Percentiles rank a stretch among this genome's conserved stretches.
Conservation (phyloP, 1,140 invertebrate genomes). For the Nebria ingens region DNA sequence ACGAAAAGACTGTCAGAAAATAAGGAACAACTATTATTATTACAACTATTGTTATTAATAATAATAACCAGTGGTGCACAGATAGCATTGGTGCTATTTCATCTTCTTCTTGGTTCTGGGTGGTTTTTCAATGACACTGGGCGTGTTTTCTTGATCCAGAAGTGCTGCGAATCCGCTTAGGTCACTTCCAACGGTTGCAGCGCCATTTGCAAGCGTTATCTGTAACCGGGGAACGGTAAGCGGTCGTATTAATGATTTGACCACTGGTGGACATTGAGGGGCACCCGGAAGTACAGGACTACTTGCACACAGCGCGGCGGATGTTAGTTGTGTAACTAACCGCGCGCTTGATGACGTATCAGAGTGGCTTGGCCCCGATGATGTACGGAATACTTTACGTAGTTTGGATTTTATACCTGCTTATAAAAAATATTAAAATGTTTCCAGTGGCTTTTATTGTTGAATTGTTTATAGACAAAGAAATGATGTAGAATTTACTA, state of each 20-base stretch:
- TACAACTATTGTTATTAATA: background rate
- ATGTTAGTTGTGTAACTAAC: constrained; percentile 48
- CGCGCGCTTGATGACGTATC: constrained; percentile 34
- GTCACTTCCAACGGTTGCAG: constrained; percentile 29
- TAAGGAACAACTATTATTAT: background rate
- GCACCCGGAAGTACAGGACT: constrained; percentile 45
- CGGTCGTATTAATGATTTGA: constrained; percentile 45
- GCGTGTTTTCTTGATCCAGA: constrained; percentile 18
- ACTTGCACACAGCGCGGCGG: constrained; percentile 50
- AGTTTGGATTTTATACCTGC: constrained; percentile 40
- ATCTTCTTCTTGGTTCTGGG: constrained; percentile 35
- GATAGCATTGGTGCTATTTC: constrained; percentile 24
- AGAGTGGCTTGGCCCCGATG: constrained; percentile 39
- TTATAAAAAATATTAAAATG: too few relatives aligned
- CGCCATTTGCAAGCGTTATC: constrained; percentile 31
- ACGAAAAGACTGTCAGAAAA: background rate
- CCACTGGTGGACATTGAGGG: constrained; percentile 37
- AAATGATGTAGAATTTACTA: too few relatives aligned
- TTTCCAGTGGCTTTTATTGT: too few relatives aligned
- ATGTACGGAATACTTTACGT: constrained; percentile 46
- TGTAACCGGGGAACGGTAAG: constrained; percentile 48
- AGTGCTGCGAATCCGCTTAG: constrained; percentile 28
- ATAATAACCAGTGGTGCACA: background rate
- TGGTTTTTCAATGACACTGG: constrained; percentile 30
- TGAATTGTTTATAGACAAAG: too few relatives aligned